These are phyloP conservation scores for Hippoglossus hippoglossus DNA, from an alignment of 2,797 vertebrate species.

Conservation along the genomic window DNA sequence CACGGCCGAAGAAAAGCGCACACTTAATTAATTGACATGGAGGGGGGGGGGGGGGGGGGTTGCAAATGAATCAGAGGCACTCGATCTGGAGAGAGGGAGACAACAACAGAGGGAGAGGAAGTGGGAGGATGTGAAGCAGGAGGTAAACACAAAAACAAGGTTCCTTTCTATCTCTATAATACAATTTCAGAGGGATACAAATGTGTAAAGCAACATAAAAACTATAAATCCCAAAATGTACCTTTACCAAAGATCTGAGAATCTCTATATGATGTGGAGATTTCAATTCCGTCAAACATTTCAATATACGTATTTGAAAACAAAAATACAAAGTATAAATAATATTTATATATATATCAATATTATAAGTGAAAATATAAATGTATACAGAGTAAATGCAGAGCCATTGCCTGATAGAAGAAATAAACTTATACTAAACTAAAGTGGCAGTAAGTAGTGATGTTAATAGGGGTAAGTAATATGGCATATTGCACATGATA, in stretches of 20 bases:
- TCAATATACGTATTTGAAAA: too few relatives aligned
- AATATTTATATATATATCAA: too few relatives aligned
- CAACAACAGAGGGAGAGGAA: constrained; percentile 35
- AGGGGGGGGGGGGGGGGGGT: constrained; percentile 73
- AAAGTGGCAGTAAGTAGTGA: too few relatives aligned
- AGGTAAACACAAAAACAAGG: constrained; percentile 27
- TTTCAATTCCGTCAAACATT: background rate
- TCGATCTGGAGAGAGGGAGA: constrained; percentile 74
- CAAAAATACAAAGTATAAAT: too few relatives aligned
- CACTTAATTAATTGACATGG: constrained; percentile 86
- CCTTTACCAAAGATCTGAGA: background rate
- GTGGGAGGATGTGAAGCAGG: background rate
- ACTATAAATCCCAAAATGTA: background rate
- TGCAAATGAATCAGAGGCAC: constrained; percentile 74
- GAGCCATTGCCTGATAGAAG: too few relatives aligned
- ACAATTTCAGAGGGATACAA: background rate
- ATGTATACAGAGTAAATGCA: too few relatives aligned
- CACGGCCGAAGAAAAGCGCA: constrained; percentile 82
- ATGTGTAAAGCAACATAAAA: background rate
- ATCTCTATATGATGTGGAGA: background rate
- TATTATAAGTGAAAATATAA: too few relatives aligned
- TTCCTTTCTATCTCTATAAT: background rate
- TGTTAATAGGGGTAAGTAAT: too few relatives aligned
- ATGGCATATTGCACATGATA: too few relatives aligned
- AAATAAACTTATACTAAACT: too few relatives aligned